phyloP scores from a whole-genome alignment of 2,888 invertebrate species.

The Apamea epomidion region DNA sequence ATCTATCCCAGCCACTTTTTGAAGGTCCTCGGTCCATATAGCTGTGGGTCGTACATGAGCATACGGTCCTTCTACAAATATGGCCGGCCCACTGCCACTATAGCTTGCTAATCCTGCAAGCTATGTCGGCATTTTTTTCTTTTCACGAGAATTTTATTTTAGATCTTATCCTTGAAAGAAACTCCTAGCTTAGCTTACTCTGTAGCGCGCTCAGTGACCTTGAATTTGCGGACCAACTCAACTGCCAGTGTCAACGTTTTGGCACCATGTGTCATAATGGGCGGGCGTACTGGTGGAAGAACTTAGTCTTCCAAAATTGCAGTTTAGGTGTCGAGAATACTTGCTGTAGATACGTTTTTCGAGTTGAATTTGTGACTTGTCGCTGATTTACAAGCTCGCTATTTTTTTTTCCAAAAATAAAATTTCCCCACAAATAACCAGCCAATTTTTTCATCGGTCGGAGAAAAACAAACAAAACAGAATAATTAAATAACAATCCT shows the following conservation, averaged over 20 bases:
- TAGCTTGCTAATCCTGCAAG: neutral
- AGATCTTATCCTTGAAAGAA: neutral
- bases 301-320: neutral
- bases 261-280: neutral
- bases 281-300: neutral
- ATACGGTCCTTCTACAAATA: neutral
- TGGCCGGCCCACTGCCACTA: neutral
- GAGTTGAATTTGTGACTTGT: neutral
- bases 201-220: neutral
- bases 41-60: neutral
- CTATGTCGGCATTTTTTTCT: neutral
- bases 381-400: no score
- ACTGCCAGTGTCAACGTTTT: neutral
- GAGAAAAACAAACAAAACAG: slow-evolving; percentile 18
- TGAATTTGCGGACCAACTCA: neutral
- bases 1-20: neutral
- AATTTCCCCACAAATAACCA: neutral
- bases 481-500: slow-evolving; percentile 29
- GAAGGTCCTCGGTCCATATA: no score
- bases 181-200: neutral
- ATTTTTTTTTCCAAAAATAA: neutral
- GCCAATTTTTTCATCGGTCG: neutral
- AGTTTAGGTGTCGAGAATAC: neutral
- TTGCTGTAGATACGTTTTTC: neutral
- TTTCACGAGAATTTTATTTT: neutral